phyloP scores from a whole-genome alignment of 2,888 invertebrate species.

The Acleris literana region DNA sequence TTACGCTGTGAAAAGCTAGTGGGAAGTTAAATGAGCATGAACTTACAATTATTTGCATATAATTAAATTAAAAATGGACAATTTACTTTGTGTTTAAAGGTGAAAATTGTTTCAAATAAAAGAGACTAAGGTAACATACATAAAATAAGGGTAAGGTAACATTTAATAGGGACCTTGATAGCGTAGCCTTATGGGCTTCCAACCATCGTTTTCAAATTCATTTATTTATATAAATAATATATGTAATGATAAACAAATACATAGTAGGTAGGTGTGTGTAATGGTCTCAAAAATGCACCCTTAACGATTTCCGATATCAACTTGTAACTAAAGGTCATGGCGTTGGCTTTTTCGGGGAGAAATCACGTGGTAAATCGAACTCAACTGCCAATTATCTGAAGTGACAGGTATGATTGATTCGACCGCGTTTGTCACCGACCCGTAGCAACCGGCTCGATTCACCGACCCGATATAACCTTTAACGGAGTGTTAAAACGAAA shows the following conservation, averaged over 20 bases:
- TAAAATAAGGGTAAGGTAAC: too few relatives aligned
- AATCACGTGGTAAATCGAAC: conserved; percentile 25
- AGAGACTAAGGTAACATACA: too few relatives aligned
- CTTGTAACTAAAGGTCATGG: conserved; percentile 7
- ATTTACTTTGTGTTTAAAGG: neutral
- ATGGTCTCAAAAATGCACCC: neutral
- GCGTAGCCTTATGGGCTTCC: too few relatives aligned
- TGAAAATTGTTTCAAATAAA: too few relatives aligned
- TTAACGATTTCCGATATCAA: conserved; percentile 2
- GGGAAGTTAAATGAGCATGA: conserved; percentile 27
- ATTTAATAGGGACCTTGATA: too few relatives aligned
- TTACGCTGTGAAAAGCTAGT: conserved; percentile 26
- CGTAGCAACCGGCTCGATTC: neutral
- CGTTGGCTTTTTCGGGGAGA: conserved; percentile 6
- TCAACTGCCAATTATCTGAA: conserved; percentile 22
- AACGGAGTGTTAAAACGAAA: neutral
- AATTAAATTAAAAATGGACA: conserved; percentile 1
- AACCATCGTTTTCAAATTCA: too few relatives aligned
- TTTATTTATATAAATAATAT: too few relatives aligned
- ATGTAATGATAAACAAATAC: too few relatives aligned
- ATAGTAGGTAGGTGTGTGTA: neutral
- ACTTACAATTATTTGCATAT: conserved; percentile 15
- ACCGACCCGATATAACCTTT: neutral
- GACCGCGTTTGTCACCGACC: conserved; percentile 17
- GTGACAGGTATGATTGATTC: conserved; percentile 25